Conservation (phyloP, 1,140 invertebrate genomes). For the Teleopsis dalmanni region DNA sequence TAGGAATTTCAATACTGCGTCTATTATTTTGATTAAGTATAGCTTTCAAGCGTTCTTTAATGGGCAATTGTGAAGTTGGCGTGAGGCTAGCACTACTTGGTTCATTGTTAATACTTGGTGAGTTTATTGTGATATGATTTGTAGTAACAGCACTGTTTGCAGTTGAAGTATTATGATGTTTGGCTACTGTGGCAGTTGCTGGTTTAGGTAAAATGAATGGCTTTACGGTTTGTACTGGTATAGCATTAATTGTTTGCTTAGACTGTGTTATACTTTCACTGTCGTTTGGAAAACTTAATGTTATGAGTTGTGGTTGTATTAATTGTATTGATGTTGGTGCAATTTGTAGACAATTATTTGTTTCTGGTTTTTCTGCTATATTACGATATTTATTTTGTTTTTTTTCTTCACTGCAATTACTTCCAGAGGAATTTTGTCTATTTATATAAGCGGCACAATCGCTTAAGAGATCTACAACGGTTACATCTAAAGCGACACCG, state of each 20-base stretch:
- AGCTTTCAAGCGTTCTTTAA: slow-evolving; percentile 37
- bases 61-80: slow-evolving; percentile 37
- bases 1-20: not conserved
- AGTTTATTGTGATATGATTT: not conserved
- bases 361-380: slow-evolving; percentile 11
- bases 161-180: not conserved
- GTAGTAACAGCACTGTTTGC: not conserved
- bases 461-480: slow-evolving; percentile 5
- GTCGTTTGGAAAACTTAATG: slow-evolving; percentile 14
- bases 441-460: slow-evolving; percentile 1
- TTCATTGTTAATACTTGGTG: slow-evolving; percentile 12
- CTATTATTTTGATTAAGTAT: slow-evolving; percentile 24
- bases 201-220: slow-evolving; percentile 35
- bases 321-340: slow-evolving; percentile 22
- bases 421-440: not conserved
- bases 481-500: slow-evolving; percentile 6
- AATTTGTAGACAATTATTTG: not conserved
- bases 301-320: slow-evolving; percentile 35
- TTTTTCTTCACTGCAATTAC: not conserved
- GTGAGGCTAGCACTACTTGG: slow-evolving; percentile 38
- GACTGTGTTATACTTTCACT: not conserved
- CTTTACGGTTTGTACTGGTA: slow-evolving; percentile 18
- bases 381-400: slow-evolving; percentile 9
- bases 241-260: slow-evolving; percentile 3
- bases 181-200: not conserved